These are phyloP conservation scores for Polylopha cassiicola DNA, from an alignment of 2,888 invertebrate species.

Conservation along the genomic window DNA sequence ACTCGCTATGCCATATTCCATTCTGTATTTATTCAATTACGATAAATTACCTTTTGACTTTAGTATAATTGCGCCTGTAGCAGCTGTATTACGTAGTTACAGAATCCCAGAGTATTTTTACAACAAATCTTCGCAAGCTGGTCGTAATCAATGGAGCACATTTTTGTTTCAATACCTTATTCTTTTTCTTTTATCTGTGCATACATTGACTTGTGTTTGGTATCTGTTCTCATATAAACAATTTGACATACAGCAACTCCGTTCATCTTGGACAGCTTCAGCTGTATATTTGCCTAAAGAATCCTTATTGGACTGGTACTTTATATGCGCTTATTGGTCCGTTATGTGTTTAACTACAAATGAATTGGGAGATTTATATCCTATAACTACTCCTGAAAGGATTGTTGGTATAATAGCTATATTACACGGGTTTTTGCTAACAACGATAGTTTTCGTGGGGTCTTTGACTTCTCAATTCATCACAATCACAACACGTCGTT, in stretches of 20 bases:
- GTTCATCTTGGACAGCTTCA: constrained; percentile 57
- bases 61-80: constrained; percentile 54
- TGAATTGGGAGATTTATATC: constrained; percentile 66
- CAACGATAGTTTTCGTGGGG: constrained; percentile 71
- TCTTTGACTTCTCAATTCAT: constrained; percentile 71
- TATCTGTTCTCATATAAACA: constrained; percentile 58
- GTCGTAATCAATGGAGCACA: constrained; percentile 69
- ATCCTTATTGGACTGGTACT: constrained; percentile 62
- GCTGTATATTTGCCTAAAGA: constrained; percentile 59
- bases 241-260: constrained; percentile 51
- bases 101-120: constrained; percentile 64
- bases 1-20: constrained; percentile 56
- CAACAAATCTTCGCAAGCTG: constrained; percentile 61
- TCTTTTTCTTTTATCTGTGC: constrained; percentile 61
- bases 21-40: constrained; percentile 47
- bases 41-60: constrained; percentile 39
- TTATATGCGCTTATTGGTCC: constrained; percentile 67
- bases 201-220: constrained; percentile 70
- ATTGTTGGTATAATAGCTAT: constrained; percentile 54
- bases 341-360: constrained; percentile 68
- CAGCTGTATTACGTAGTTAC: constrained; percentile 58
- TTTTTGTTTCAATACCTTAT: constrained; percentile 69
- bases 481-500: constrained; percentile 64
- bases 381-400: constrained; percentile 61
- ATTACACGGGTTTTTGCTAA: constrained; percentile 62